Base-by-base conservation (phyloP, 2,888 invertebrate genomes). In the Catonia carolina region DNA sequence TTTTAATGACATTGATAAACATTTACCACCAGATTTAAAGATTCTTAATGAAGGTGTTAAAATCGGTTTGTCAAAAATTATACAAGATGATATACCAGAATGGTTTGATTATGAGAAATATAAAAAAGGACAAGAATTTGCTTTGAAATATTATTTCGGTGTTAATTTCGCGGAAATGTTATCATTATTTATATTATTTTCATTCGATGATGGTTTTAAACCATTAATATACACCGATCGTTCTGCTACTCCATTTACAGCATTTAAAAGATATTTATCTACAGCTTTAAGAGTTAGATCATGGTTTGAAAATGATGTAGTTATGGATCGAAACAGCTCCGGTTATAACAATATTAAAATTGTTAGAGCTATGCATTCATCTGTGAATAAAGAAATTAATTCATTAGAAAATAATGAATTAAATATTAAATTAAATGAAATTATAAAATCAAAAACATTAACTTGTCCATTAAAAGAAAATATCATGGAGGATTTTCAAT, bases 301-400 rank as follows among this genome's bases (percentile, higher is more conserved):
- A 8, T 81, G 80, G 81, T 77, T 74, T 63, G 71, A 69, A 27
- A 72, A 72, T 5, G 74, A 79, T 65, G 69, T 77, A 1, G 79
- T 74, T 74, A 69, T 72, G 7, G 62, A 68, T 14, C 69, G 69
- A 1, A 27, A 27, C 27, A 74, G 73, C 8, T 59, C 62, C 1
- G 77, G 75, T 0, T 68, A 74, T 59, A 70, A 69, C 31, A 77
- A 77, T 23, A 68, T 79, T 1, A 63, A 67, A 35, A 50, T 59
- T 1, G 78, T 79, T 0, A 72, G 76, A 14, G 65, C 62, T 12
- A 68, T 75, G 65, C 79, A 79, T 60, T 60, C 63, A 0, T 58
- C 61, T 7, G 70, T 74, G 0, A 68, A 72, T 33, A 62, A 62
- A 14, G 65, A 63, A 37, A 64, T 75, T 63, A 55, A 55, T 2